A percentile compares a stretch with the other conserved stretches of the same genome.
These are phyloP conservation scores for Drosophila melanocephala DNA, from an alignment of 2,888 invertebrate species.

Conservation along the genomic window DNA sequence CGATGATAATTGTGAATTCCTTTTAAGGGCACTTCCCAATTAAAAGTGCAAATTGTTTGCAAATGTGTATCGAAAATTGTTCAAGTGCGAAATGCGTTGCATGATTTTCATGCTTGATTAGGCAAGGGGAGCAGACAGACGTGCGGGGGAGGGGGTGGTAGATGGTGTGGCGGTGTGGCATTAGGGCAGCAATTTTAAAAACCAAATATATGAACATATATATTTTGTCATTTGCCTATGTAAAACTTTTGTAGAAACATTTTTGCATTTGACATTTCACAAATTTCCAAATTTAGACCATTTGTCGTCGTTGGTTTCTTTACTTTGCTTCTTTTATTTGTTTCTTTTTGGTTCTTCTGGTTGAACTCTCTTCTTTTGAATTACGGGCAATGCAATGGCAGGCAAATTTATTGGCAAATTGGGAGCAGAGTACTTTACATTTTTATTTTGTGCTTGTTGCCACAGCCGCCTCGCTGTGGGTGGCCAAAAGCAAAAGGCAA, in stretches of 20 bases:
- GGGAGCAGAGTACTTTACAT: slow-evolving; percentile 74
- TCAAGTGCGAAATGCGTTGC: slow-evolving; percentile 44
- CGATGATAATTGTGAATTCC: slow-evolving; percentile 42
- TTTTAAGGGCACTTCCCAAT: slow-evolving; percentile 51
- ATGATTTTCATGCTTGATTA: slow-evolving; percentile 66
- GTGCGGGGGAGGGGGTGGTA: no score
- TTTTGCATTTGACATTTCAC: slow-evolving; percentile 41
- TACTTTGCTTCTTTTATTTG: slow-evolving; percentile 11
- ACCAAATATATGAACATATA: slow-evolving; percentile 38
- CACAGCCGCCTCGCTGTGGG: slow-evolving; percentile 15
- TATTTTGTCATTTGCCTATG: slow-evolving; percentile 42
- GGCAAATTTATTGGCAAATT: slow-evolving; percentile 80
- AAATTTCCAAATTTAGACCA: slow-evolving; percentile 29
- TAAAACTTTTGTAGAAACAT: slow-evolving; percentile 30
- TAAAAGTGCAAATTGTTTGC: slow-evolving; percentile 65
- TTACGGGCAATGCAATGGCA: slow-evolving; percentile 71
- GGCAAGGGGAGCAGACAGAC: not conserved
- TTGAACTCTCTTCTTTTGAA: slow-evolving; percentile 56
- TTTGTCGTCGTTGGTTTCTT: slow-evolving; percentile 35
- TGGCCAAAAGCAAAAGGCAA: slow-evolving; percentile 21
- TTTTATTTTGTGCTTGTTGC: slow-evolving; percentile 16
- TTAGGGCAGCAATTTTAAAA: slow-evolving; percentile 24
- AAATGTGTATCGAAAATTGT: slow-evolving; percentile 45
- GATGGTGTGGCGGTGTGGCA: slow-evolving; percentile 11
- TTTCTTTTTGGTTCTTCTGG: slow-evolving; percentile 31